Evolutionary conservation across 37 sponge, comb jelly and placozoan species (phyloP), one percentile per base, ranked within the genome.

Genomic region (Sycon ciliatum): DNA sequence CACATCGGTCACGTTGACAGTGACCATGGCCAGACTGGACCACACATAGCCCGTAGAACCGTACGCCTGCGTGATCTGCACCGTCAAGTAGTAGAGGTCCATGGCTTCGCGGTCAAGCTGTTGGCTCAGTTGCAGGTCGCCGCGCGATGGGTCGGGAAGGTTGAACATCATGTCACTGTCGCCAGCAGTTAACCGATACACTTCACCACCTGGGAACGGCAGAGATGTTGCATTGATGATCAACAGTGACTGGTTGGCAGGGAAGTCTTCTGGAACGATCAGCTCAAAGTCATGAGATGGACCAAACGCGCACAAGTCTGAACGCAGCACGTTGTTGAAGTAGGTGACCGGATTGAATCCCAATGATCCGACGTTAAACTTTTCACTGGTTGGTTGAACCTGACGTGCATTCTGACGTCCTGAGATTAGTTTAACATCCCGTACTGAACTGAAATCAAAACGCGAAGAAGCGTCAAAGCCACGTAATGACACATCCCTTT

Each of bases 31-130:
- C 6, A 42, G 64, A 7, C 58, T 20, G 57, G 57, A 57, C 36
- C 64, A 72, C 2, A 18, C 40, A 33, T 72, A 66, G 26, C 81
- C 74, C 36, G 62, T 66, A n/a, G n/a, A n/a, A n/a, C n/a, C n/a
- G n/a, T n/a, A n/a, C n/a, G n/a, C n/a, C n/a, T n/a, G n/a, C 3
- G 52, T 63, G 20, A 73, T 68, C 2, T 0, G 13, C 9, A 73
- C 42, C 39, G 23, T 37, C 7, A 80, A 23, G 11, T 32, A 36
- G 56, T 71, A 73, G 1, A 31, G 35, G 2, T 36, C n/a, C 34
- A 16, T 38, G 23, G 57, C 63, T 20, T 80, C 81, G 29, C 38
- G 54, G 37, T 80, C 68, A 24, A 80, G 68, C 4, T 30, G 1
- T 9, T 52, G 7, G 4, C 9, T 33, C 33, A 80, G 33, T 30